These are phyloP conservation scores for Gerosis bhagava DNA, from an alignment of 2,888 invertebrate species.

Conservation along the genomic window DNA sequence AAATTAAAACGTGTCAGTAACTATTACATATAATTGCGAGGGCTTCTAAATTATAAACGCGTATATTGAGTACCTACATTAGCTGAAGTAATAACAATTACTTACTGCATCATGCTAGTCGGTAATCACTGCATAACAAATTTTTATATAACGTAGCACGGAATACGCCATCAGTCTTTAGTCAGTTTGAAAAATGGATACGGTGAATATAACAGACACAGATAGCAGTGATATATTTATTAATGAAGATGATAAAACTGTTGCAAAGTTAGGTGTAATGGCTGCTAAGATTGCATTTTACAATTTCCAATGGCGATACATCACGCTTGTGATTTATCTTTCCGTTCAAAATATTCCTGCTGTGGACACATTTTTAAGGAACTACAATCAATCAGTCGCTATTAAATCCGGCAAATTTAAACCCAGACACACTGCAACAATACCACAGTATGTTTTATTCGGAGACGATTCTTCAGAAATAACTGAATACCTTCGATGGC, in stretches of 20 bases:
- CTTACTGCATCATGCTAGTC: not conserved
- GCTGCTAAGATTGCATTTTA: constrained; percentile 54
- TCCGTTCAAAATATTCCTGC: constrained; percentile 38
- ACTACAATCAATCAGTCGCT: constrained; percentile 44
- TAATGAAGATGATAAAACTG: constrained; percentile 31
- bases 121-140: constrained; percentile 26
- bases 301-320: constrained; percentile 58
- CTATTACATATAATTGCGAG: too few species aligned
- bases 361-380: constrained; percentile 45
- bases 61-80: too few species aligned
- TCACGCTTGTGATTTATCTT: constrained; percentile 49
- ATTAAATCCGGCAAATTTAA: constrained; percentile 44
- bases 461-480: constrained; percentile 45
- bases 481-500: constrained; percentile 42
- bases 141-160: too few species aligned
- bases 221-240: constrained; percentile 35
- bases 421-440: constrained; percentile 31
- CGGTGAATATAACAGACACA: constrained; percentile 1
- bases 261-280: constrained; percentile 42
- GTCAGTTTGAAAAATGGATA: constrained; percentile 1
- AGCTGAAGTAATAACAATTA: too few species aligned
- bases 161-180: not conserved
- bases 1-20: too few species aligned
- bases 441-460: constrained; percentile 52
- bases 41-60: too few species aligned